Base-by-base conservation (phyloP, 2,113 vertebrate genomes). In the Cololabis saira region DNA sequence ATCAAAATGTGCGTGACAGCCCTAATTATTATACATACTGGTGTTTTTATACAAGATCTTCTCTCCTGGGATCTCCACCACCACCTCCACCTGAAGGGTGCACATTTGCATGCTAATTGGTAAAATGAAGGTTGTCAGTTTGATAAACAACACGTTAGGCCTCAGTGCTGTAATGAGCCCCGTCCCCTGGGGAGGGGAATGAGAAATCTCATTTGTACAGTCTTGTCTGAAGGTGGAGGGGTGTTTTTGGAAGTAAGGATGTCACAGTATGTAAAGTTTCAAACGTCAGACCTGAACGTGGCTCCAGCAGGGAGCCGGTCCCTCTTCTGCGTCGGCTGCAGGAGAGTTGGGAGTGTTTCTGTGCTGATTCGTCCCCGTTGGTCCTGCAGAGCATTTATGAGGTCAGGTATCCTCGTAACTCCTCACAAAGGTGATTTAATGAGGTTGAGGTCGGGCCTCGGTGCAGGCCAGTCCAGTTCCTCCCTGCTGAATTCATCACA, bases 181-280 rank as follows among this genome's bases (percentile, higher is more conserved):
- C 56, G 30, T 67, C 74, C 67, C 21, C 54, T 57, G 71, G 49
- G 1, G 64, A n/a, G n/a, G n/a, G n/a, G n/a, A n/a, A n/a, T n/a
- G n/a, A n/a, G n/a, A n/a, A n/a, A n/a, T n/a, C n/a, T 64, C 73
- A 76, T 12, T 51, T 21, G 37, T 33, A 17, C 17, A 17, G 4
- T 8, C 16, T 17, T 64, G 54, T 30, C 17, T 17, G n/a, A 21
- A 58, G 65, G 45, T 41, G 14, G 18, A 3, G 21, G 10, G 43
- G 21, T 37, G 18, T 21, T 43, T 53, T 3, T 8, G 42, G 57
- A 37, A 19, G 13, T 12, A 21, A 19, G 12, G 21, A 12, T 16
- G 16, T 15, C 48, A 50, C 12, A 22, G 48, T 19, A 50, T 19
- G 12, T 11, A 11, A 21, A 11, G 12, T 21, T 12, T 49, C 17